A percentile compares a stretch with the other conserved stretches of the same genome.
These are phyloP conservation scores for Frankliniella fusca DNA, from an alignment of 2,888 invertebrate genomes.

Conservation along the genomic window DNA sequence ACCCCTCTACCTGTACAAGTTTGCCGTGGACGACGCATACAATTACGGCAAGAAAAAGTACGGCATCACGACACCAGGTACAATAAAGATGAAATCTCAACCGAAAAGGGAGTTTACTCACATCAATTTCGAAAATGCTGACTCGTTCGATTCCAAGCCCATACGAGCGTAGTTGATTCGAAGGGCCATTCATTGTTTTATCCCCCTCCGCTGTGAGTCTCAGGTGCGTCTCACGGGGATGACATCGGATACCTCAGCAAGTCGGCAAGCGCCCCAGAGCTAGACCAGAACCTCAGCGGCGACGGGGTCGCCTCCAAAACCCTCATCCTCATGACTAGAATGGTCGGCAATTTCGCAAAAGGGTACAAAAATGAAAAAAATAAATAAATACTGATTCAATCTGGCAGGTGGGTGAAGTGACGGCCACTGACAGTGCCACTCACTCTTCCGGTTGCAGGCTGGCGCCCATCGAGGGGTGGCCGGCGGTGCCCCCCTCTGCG, in stretches of 20 bases:
- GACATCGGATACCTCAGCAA: background rate
- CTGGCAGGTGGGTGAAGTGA: no score
- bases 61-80: background rate
- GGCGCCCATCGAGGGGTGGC: background rate
- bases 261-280: background rate
- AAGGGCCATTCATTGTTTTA: no score
- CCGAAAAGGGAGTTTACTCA: no score
- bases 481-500: background rate
- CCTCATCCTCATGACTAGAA: background rate
- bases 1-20: background rate
- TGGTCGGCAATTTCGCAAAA: background rate
- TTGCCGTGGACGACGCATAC: background rate
- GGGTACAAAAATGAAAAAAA: background rate
- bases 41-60: conserved; percentile 2
- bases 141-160: no score
- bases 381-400: no score
- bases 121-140: no score
- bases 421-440: background rate
- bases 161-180: no score
- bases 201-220: no score
- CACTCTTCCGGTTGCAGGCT: background rate
- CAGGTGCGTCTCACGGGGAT: background rate
- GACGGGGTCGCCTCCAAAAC: background rate
- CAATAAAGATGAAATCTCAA: background rate
- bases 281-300: background rate